Base-by-base conservation (phyloP, 2,888 invertebrate species). In the Busseola fusca region DNA sequence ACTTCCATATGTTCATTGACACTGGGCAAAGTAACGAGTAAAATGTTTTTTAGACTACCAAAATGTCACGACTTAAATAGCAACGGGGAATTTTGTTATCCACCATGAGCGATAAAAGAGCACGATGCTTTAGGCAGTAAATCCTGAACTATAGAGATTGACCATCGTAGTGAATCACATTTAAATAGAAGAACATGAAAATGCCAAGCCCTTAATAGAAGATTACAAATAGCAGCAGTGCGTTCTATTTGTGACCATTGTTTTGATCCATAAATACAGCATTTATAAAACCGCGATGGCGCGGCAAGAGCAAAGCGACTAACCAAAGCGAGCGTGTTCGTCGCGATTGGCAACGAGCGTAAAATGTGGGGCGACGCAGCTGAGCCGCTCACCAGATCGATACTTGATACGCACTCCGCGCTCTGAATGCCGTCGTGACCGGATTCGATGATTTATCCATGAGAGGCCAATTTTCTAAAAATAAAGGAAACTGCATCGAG, bases 371-470 rank as follows among this genome's bases (percentile, higher is more conserved):
- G 89, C 92, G 91, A 91, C 91, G 91, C 90, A 91, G 90, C 91
- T 92, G 91, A 93, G 89, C 91, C 92, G 89, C 88, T 92, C 91
- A 88, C 90, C 87, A 92, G 93, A 94, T 94, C 94, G 93, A 95
- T 95, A 94, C 92, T 90, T 91, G 92, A 94, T 93, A 94, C 94
- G 92, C 92, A 91, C 90, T 89, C 86, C 91, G 91, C 90, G 91
- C 92, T 93, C 93, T 92, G 89, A 92, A 93, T 92, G 90, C 88
- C 89, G 87, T 86, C 87, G 91, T 91, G 90, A 88, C 92, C 91
- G 91, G 90, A 89, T 91, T 91, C 89, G 89, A 90, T 89, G 87
- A 89, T 88, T 88, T 88, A 87, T 85, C 87, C 85, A 85, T 81
- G 81, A 86, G 82, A 84, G 69, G 68, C 74, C 86, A 84, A 85